These are phyloP conservation scores for Martes flavigula DNA, from an alignment of 2,797 vertebrate species.

Conservation along the genomic window DNA sequence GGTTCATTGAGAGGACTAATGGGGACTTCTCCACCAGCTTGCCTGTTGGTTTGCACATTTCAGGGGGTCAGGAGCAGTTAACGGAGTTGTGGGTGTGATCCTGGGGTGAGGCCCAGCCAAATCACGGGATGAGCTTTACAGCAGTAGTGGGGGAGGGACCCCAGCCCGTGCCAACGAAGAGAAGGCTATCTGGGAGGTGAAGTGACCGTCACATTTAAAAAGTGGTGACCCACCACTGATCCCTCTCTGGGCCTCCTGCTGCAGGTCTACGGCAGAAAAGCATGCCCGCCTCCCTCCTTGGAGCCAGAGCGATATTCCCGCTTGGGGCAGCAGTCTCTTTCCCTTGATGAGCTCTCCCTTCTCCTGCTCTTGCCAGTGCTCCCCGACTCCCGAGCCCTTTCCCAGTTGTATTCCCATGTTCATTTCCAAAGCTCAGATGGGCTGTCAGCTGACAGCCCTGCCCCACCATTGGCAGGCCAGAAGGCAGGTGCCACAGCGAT, in stretches of 20 bases:
- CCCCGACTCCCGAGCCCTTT: background rate
- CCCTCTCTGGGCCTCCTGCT: background rate
- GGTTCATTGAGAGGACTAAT: background rate
- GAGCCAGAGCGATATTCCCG: background rate
- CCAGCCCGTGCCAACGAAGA: constrained; percentile 48
- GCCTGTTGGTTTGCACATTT: constrained; percentile 1
- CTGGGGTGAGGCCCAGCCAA: background rate
- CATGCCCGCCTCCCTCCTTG: background rate
- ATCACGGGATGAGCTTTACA: background rate
- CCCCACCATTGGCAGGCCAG: background rate
- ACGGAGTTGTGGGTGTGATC: background rate
- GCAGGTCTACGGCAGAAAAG: background rate
- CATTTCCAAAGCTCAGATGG: background rate
- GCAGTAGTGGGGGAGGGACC: background rate
- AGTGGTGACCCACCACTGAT: background rate
- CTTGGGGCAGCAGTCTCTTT: background rate
- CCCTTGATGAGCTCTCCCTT: background rate
- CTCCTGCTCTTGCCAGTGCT: background rate
- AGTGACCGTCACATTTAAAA: background rate
- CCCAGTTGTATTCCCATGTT: background rate
- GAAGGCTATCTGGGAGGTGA: background rate
- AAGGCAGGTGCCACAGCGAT: background rate
- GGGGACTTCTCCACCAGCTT: background rate
- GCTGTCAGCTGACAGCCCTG: background rate
- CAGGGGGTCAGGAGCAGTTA: background rate